Base-by-base conservation (phyloP, 2,888 invertebrate genomes). In the Drosophila pseudotalamancana region DNA sequence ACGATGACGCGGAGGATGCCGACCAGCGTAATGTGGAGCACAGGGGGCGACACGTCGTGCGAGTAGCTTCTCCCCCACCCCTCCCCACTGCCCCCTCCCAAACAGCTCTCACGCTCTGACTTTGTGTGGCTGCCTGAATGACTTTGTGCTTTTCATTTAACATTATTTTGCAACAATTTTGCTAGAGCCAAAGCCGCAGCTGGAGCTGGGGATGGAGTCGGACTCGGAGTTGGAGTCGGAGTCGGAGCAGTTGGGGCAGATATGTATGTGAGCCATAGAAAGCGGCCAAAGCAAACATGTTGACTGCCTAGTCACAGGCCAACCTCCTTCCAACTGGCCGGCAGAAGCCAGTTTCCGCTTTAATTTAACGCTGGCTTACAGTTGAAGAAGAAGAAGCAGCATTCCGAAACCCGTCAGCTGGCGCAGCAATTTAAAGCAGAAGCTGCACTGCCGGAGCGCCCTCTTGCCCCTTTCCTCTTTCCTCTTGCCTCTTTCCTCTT, bases 101-200 rank as follows among this genome's bases (percentile, higher is more conserved):
- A n/a, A n/a, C n/a, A n/a, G n/a, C 18, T 6, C 12, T 14, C 21
- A 0, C 35, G 8, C 23, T 6, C 42, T 19, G 16, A 9, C 56
- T 45, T 29, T 43, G 48, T 49, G 50, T 45, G 48, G 51, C 56
- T 63, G 72, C 42, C 56, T 56, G 62, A 72, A 87, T 88, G 87
- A 88, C 82, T 85, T 72, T 80, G 80, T 83, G 88, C 85, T 88
- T 88, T 88, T 88, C 83, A 85, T 83, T 80, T 76, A 78, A 72
- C 72, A 79, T 88, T 85, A 88, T 86, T 86, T 77, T 72, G 81
- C 88, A 87, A 82, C 74, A 87, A 69, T 81, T 81, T 74, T 53
- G 71, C 66, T 53, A 19, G n/a, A 46, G 59, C 27, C 39, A 27
- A 39, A 48, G 16, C 43, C 9, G 16, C n/a, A 21, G 27, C 9